These are phyloP conservation scores for Battus philenor DNA, from an alignment of 1,140 invertebrate genomes.

Conservation along the genomic window DNA sequence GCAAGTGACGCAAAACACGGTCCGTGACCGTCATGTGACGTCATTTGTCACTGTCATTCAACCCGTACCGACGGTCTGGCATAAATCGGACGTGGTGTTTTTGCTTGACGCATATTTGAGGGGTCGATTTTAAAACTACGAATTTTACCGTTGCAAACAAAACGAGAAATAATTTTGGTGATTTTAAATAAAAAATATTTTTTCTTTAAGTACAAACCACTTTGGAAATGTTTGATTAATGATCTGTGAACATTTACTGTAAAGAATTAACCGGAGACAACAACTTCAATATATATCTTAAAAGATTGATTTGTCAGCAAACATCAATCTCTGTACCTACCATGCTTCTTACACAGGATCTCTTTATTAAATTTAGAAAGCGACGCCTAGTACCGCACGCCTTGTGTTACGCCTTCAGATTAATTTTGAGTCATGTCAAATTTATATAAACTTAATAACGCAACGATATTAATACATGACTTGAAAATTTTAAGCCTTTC, in stretches of 20 bases:
- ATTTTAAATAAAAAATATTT: no score
- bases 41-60: constrained; percentile 57
- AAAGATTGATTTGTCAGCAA: neutral
- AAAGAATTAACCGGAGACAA: no score
- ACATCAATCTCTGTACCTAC: constrained; percentile 50
- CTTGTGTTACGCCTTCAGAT: constrained; percentile 37
- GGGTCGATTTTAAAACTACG: constrained; percentile 4
- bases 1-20: constrained; percentile 44
- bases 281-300: neutral
- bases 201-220: no score
- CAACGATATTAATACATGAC: constrained; percentile 21
- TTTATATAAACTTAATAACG: constrained; percentile 42
- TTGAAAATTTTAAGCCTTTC: constrained; percentile 23
- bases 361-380: constrained; percentile 56
- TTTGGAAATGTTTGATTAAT: no score
- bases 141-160: no score
- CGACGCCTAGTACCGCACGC: constrained; percentile 31
- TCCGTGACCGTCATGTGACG: constrained; percentile 39
- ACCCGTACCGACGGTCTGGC: constrained; percentile 26
- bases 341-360: constrained; percentile 24
- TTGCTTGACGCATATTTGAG: constrained; percentile 14
- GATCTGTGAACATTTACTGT: no score
- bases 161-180: no score
- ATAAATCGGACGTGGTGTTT: constrained; percentile 34
- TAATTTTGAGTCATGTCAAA: constrained; percentile 59